Percentiles rank a stretch among this genome's conserved stretches.
Conservation (phyloP, 2,113 vertebrate species). For the Seriola dumerili region DNA sequence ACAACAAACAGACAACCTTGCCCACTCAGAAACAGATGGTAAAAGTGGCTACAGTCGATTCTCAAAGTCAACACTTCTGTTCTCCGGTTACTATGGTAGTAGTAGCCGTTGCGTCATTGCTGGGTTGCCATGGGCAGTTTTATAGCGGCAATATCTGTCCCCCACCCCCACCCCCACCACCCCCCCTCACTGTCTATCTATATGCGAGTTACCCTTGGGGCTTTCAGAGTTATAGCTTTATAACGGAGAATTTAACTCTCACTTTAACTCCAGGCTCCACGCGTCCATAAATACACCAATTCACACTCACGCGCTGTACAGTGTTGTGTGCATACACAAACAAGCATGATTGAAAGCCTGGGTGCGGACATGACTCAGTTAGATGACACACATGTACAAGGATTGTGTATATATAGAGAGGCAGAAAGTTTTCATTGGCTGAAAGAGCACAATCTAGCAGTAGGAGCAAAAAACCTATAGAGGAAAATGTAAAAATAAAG, state of each 20-base stretch:
- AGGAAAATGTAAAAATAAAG: background rate
- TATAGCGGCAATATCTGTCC: slow-evolving; percentile 37
- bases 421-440: background rate
- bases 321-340: slow-evolving; percentile 9
- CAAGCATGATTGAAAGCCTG: slow-evolving; percentile 29
- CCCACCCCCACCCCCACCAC: background rate
- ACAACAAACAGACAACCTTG: slow-evolving; percentile 50
- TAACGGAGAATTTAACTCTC: slow-evolving; percentile 30
- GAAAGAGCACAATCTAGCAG: background rate
- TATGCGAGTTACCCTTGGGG: slow-evolving; percentile 37
- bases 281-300: slow-evolving; percentile 24
- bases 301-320: slow-evolving; percentile 32
- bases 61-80: slow-evolving; percentile 33
- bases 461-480: background rate
- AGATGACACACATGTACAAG: slow-evolving; percentile 26
- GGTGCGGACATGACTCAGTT: slow-evolving; percentile 25
- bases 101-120: slow-evolving; percentile 44
- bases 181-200: background rate
- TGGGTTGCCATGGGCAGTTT: slow-evolving; percentile 68
- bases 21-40: slow-evolving; percentile 47
- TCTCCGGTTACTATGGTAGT: slow-evolving; percentile 75
- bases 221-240: slow-evolving; percentile 32
- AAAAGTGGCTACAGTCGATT: slow-evolving; percentile 42
- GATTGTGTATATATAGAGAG: background rate
- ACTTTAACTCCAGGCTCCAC: background rate